These are phyloP conservation scores for Pheosia tremula DNA, from an alignment of 2,888 invertebrate species.

Conservation along the genomic window DNA sequence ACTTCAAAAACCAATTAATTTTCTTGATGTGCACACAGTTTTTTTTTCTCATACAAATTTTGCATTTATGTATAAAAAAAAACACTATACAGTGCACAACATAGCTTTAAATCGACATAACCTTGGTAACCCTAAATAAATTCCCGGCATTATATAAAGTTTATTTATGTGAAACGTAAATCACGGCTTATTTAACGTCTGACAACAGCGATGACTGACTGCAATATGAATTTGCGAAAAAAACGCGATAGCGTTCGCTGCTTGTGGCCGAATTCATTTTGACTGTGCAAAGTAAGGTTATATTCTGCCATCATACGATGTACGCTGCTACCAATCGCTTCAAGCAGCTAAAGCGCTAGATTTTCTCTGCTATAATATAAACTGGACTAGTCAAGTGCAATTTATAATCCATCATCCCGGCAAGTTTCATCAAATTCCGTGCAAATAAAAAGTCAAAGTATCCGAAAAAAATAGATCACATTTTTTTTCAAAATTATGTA, in stretches of 20 bases:
- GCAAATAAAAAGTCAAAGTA: too few species aligned
- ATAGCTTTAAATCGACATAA: background rate
- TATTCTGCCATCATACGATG: background rate
- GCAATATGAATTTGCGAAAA: background rate
- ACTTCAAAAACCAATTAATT: background rate
- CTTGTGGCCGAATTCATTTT: background rate
- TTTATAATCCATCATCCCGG: too few species aligned
- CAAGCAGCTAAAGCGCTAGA: slow-evolving; percentile 1
- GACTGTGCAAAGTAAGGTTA: background rate
- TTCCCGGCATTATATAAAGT: background rate
- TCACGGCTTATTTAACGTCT: background rate
- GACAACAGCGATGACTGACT: background rate
- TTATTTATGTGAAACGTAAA: background rate
- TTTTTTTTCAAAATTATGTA: too few species aligned
- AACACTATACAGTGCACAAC: background rate
- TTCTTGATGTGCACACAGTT: slow-evolving; percentile 2
- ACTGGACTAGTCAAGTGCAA: too few species aligned
- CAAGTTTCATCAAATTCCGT: too few species aligned
- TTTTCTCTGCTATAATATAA: background rate
- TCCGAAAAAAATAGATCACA: too few species aligned
- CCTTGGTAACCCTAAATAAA: slow-evolving; percentile 5
- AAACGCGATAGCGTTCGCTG: background rate
- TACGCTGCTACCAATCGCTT: background rate
- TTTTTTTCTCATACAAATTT: background rate
- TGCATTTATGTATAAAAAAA: background rate